Percentiles rank a stretch among this genome's conserved stretches.
These are phyloP conservation scores for Ceriagrion tenellum DNA, from an alignment of 2,888 invertebrate species.

Conservation along the genomic window DNA sequence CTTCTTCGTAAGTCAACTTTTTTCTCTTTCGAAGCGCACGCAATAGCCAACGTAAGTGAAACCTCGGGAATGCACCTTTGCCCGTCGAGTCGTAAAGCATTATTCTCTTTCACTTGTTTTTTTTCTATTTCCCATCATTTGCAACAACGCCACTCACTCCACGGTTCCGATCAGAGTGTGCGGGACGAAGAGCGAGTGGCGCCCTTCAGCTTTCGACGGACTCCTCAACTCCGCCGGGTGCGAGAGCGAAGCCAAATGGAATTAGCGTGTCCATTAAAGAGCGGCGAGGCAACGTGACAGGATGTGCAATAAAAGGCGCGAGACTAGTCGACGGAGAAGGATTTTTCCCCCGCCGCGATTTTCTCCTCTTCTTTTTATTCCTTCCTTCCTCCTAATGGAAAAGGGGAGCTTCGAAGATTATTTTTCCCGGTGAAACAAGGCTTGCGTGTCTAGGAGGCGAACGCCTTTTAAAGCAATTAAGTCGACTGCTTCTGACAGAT, in stretches of 20 bases:
- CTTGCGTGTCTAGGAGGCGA: background rate
- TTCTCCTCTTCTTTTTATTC: background rate
- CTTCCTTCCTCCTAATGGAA: background rate
- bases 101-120: background rate
- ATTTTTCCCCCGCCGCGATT: background rate
- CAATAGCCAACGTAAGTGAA: background rate
- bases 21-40: background rate
- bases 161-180: background rate
- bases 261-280: slow-evolving; percentile 17
- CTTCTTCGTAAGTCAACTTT: background rate
- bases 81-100: background rate
- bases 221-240: background rate
- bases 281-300: background rate
- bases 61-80: background rate
- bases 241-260: slow-evolving; percentile 27
- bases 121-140: too few species aligned
- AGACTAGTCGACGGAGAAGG: background rate
- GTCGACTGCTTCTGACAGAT: background rate
- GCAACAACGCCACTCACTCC: background rate
- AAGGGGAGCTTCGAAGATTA: background rate
- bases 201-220: background rate
- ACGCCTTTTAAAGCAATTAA: background rate
- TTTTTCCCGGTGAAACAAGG: background rate
- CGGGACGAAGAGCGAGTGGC: background rate
- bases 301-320: slow-evolving; percentile 27